Evolutionary conservation across 2,888 invertebrate species (phyloP).

Genomic region (Melieria crassipennis): DNA sequence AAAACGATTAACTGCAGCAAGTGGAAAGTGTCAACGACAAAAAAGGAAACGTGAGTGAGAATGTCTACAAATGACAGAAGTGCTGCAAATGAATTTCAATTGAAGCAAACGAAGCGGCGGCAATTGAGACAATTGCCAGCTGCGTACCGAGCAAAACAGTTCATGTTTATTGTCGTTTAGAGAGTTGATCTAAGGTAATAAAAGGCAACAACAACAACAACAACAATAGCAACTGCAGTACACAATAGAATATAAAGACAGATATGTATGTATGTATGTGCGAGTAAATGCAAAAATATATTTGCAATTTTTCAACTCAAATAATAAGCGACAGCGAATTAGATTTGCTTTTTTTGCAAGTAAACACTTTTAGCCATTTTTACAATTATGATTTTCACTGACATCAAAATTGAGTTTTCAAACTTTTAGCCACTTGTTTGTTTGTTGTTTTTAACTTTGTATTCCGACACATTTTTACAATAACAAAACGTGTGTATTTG

Average conservation of each 20-base stretch:
- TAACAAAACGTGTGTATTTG: too few relatives aligned
- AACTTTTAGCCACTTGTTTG: background rate
- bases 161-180: conserved; percentile 20
- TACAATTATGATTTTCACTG: too few relatives aligned
- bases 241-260: too few relatives aligned
- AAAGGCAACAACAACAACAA: background rate
- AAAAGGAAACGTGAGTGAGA: too few relatives aligned
- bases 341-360: background rate
- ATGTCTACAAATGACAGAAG: too few relatives aligned
- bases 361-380: too few relatives aligned
- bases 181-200: background rate
- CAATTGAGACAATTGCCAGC: conserved; percentile 1
- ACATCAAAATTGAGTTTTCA: background rate
- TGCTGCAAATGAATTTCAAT: background rate
- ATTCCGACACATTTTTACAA: background rate
- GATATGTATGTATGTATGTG: background rate
- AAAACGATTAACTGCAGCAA: too few relatives aligned
- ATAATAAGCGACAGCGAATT: background rate
- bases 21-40: too few relatives aligned
- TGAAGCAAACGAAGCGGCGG: conserved; percentile 9
- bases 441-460: background rate
- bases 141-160: background rate
- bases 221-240: background rate
- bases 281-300: background rate
- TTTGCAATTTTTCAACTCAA: background rate